Evolutionary conservation across 2,797 vertebrate genomes (phyloP).

Genomic region (Acanthiza pusilla): DNA sequence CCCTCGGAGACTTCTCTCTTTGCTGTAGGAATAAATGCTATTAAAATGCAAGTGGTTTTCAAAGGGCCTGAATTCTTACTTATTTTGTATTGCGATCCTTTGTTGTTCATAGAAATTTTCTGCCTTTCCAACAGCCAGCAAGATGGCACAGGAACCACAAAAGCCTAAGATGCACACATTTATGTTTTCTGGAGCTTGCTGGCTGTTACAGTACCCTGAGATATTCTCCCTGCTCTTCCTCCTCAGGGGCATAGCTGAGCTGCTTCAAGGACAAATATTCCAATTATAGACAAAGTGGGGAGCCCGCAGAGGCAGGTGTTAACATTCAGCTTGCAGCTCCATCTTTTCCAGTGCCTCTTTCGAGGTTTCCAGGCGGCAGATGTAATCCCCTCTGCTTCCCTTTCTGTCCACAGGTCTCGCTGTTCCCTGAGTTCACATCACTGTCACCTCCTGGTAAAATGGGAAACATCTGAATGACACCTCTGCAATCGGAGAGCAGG

Average conservation of each 20-base stretch:
- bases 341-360: background rate
- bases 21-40: background rate
- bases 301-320: background rate
- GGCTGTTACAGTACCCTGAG: background rate
- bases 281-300: background rate
- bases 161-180: background rate
- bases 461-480: background rate
- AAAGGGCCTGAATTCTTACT: background rate
- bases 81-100: background rate
- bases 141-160: background rate
- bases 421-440: background rate
- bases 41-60: background rate
- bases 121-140: background rate
- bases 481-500: background rate
- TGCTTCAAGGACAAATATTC: constrained; percentile 16
- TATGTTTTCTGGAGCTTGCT: background rate
- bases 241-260: background rate
- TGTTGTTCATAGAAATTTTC: background rate
- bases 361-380: background rate
- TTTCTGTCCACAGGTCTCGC: background rate
- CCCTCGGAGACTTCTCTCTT: background rate
- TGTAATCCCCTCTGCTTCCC: background rate
- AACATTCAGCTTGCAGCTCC: background rate
- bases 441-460: rapidly evolving
- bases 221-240: background rate